phyloP scores from a whole-genome alignment of 2,888 invertebrate species.

The Hydropsyche betteni region DNA sequence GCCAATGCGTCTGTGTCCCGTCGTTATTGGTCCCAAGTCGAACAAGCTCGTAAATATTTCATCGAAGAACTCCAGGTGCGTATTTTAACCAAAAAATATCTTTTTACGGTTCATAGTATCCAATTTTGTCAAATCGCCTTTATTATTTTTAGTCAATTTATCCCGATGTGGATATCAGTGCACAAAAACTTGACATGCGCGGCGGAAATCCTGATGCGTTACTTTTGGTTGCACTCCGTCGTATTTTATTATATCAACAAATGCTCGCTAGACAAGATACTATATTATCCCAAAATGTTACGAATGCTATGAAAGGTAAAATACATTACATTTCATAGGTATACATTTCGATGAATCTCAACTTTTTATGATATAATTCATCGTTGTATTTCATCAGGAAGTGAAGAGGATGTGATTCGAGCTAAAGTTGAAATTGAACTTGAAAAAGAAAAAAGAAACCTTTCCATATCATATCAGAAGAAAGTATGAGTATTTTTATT shows the following conservation, averaged over 20 bases:
- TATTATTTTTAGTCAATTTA: conserved; percentile 58
- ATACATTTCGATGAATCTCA: too few species aligned
- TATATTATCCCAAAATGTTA: conserved; percentile 59
- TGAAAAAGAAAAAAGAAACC: conserved; percentile 72
- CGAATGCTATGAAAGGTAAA: conserved; percentile 63
- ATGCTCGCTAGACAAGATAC: conserved; percentile 62
- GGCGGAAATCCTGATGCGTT: conserved; percentile 58
- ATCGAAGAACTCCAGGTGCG: conserved; percentile 68
- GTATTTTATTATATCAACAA: conserved; percentile 62
- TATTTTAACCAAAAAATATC: background rate
- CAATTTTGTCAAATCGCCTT: background rate
- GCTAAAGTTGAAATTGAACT: conserved; percentile 76
- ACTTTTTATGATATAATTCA: too few species aligned
- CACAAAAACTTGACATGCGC: conserved; percentile 57
- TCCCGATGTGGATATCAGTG: conserved; percentile 60
- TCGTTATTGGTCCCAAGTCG: conserved; percentile 84
- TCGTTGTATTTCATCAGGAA: conserved; percentile 56
- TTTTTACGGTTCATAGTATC: background rate
- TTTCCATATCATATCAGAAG: conserved; percentile 76
- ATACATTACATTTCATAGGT: background rate
- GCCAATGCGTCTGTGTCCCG: conserved; percentile 73
- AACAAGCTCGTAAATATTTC: conserved; percentile 69
- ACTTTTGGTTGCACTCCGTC: conserved; percentile 59
- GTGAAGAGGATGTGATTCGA: conserved; percentile 62
- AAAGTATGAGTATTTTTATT: conserved; percentile 62